Evolutionary conservation across 2,888 invertebrate species (phyloP), one percentile per base, ranked within the genome.

Genomic region (Cerastis rubricosa): DNA sequence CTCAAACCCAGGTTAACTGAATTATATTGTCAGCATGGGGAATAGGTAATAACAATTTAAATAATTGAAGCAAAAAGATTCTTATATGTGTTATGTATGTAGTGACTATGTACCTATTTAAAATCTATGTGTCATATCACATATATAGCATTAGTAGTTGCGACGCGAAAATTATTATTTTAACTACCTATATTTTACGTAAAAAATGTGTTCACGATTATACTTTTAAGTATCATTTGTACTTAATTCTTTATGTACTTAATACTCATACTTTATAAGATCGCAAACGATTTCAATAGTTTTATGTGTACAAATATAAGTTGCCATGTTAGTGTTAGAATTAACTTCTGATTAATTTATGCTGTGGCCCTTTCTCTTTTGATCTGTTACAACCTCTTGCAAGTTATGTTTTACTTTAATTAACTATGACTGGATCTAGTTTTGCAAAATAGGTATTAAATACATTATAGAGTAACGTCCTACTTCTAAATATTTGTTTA

Each of bases 261-360:
- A 81, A 84, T 81, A 85, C 74, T 87, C 69, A 85, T 80, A 74
- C 35, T 71, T 84, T 73, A 35, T 82, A 81, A 76, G 74, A 65
- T 72, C 67, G 74, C 66, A 85, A 68, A 57, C 51, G 63, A 57
- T 71, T 74, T 70, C n/a, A 70, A 66, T 70, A 59, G 67, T 81
- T 79, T 78, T 72, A 76, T 81, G 74, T 85, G 88, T 90, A 90
- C 90, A 90, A 90, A 90, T 74, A 72, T 84, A 82, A 81, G 88
- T 90, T 90, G 90, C 90, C 90, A 90, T 90, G 84, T 87, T 89
- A 89, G 87, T 81, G 12, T 85, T 79, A 85, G 67, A 68, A 69
- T 70, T 54, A 59, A 74, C 43, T 66, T 83, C 57, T 66, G 29
- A 74, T 81, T 81, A 43, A 45, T 71, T 68, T 74, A 71, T 65